Evolutionary conservation across 2,797 vertebrate genomes (phyloP).

Genomic region (Melanotaenia boesemani): DNA sequence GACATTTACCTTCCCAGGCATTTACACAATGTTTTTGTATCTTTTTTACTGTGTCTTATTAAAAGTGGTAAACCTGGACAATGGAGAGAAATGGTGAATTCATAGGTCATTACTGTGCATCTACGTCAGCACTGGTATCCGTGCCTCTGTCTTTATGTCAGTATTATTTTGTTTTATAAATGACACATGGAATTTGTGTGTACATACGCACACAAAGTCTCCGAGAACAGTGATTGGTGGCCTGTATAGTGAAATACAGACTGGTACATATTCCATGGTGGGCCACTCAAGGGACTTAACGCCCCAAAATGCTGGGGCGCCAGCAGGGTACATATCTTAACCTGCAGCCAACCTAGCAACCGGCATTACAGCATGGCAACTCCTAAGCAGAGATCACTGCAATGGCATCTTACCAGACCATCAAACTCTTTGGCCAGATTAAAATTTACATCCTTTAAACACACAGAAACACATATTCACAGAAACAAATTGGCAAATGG

Average conservation of each 20-base stretch:
- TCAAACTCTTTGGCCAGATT: constrained; percentile 71
- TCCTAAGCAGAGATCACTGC: constrained; percentile 49
- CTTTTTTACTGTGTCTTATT: constrained; percentile 54
- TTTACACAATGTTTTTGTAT: constrained; percentile 28
- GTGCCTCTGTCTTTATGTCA: constrained; percentile 60
- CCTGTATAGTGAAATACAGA: constrained; percentile 48
- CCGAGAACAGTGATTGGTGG: constrained; percentile 60
- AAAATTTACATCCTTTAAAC: constrained; percentile 70
- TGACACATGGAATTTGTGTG: constrained; percentile 26
- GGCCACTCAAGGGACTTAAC: constrained; percentile 50
- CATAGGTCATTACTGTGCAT: constrained; percentile 66
- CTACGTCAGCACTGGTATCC: constrained; percentile 58
- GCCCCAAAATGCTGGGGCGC: constrained; percentile 61
- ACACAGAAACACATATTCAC: constrained; percentile 62
- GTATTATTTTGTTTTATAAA: constrained; percentile 54
- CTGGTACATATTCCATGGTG: constrained; percentile 48
- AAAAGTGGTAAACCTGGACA: constrained; percentile 32
- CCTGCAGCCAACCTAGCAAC: constrained; percentile 71
- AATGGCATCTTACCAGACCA: constrained; percentile 67
- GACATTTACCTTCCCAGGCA: constrained; percentile 43
- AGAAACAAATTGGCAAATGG: constrained; percentile 61
- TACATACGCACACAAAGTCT: constrained; percentile 28
- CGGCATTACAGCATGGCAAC: constrained; percentile 67
- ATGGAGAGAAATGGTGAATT: constrained; percentile 51
- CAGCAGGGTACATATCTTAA: constrained; percentile 53